Conservation (phyloP, 2,797 vertebrate species). For the Acipenser oxyrinchus region DNA sequence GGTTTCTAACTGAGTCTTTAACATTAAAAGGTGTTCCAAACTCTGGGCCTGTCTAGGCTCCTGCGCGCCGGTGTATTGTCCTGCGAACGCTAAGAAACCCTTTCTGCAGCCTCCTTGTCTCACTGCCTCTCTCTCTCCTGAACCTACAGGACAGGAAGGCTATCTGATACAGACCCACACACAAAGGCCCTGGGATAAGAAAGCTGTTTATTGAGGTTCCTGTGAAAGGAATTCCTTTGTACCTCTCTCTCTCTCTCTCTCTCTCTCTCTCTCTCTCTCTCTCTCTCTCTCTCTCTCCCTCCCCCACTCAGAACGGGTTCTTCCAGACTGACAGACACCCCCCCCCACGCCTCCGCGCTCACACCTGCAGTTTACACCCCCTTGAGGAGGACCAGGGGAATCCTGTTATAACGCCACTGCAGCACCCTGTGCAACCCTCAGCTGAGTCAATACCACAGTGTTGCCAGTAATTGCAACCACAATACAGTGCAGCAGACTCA, state of each 20-base stretch:
- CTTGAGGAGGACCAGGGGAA: no score
- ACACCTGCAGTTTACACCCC: not conserved
- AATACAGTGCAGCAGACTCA: no score
- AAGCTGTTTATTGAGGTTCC: constrained; percentile 2
- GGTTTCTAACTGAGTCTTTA: no score
- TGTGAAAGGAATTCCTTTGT: constrained; percentile 6
- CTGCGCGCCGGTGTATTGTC: constrained; percentile 22
- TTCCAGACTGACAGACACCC: not conserved
- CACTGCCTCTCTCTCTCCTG: constrained; percentile 10
- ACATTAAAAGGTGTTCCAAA: no score
- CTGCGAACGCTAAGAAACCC: not conserved
- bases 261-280: not conserved
- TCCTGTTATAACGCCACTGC: no score
- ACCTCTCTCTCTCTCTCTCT: not conserved
- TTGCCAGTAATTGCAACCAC: no score
- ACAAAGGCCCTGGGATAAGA: not conserved
- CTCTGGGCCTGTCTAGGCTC: not conserved
- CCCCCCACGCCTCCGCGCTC: no score
- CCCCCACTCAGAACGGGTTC: constrained; percentile 1
- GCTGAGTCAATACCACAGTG: no score
- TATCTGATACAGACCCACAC: constrained; percentile 13
- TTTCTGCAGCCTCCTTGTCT: constrained; percentile 1
- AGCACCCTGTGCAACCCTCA: no score
- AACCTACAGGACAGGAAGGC: not conserved
- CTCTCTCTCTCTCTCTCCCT: not conserved